A percentile compares a stretch with the other conserved stretches of the same genome.
phyloP scores from a whole-genome alignment of 2,797 vertebrate species.

The Mormyrops boulengeri region DNA sequence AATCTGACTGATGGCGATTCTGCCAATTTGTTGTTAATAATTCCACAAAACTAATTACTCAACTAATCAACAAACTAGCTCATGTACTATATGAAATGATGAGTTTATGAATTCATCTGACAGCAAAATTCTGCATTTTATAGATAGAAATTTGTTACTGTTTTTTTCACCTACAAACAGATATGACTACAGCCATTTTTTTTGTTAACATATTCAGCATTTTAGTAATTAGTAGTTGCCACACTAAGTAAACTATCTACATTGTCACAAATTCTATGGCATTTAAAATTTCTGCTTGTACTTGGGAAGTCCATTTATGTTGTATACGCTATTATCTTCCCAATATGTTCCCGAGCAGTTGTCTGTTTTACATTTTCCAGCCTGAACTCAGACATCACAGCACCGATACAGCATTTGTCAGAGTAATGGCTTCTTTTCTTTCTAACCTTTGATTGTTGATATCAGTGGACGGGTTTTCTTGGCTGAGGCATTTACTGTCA shows the following conservation, averaged over 20 bases:
- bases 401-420: background rate
- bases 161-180: background rate
- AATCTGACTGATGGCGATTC: constrained; percentile 4
- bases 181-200: background rate
- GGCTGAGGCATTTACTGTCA: background rate
- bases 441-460: background rate
- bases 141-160: background rate
- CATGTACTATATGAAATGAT: background rate
- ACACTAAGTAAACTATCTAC: background rate
- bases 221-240: background rate
- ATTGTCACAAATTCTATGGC: background rate
- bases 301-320: background rate
- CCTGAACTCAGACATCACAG: background rate
- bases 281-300: background rate
- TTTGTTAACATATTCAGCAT: background rate
- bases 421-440: background rate
- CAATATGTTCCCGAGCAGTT: background rate
- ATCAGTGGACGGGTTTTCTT: background rate
- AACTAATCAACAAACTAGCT: background rate
- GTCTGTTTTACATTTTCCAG: background rate
- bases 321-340: background rate
- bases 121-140: background rate
- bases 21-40: background rate
- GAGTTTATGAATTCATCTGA: background rate
- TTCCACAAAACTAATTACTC: background rate